Evolutionary conservation across 2,888 invertebrate species (phyloP), one percentile per base, ranked within the genome.

Genomic region (Euplagia quadripunctaria): DNA sequence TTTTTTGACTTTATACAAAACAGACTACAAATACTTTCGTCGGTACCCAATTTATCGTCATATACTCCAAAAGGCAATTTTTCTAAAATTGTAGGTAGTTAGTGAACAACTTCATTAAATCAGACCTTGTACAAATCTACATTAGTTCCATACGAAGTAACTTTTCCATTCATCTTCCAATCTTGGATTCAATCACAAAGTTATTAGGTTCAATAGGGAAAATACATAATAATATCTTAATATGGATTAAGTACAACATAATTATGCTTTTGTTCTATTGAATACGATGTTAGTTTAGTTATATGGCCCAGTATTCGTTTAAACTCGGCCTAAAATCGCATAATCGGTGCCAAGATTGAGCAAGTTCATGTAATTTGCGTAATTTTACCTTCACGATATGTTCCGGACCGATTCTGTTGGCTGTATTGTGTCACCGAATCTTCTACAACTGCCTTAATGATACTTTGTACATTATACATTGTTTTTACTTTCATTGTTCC

Each of bases 351-450:
- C 76, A 75, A 74, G 77, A 81, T 85, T 81, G 79, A 74, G 77
- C 71, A 82, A 80, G 75, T 85, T 89, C 87, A 82, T 77, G 82
- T 84, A 85, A 86, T 80, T 85, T 78, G 79, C 82, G 81, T 85
- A 86, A 86, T 85, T 83, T 76, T 51, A 75, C 71, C 81, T 76
- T 86, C 91, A 91, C 91, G 90, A 91, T 81, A 70, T 88, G 89
- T 91, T 92, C 89, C 92, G 85, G 79, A 85, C 91, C 85, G 87
- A 85, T 91, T 91, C 82, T 79, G 82, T 78, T 55, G 17, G 17
- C 4, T 87, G 87, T 86, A 85, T 84, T 79, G 74, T 76, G 80
- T 74, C 78, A 77, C 51, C 14, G 49, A 69, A 43, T 43, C 6
- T 70, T 43, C 42, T 51, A 58, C 41, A 31, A 12, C 2, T 49